Evolutionary conservation across 2,797 vertebrate genomes (phyloP), one percentile per base, ranked within the genome.

Genomic region (Hydrolagus colliei): DNA sequence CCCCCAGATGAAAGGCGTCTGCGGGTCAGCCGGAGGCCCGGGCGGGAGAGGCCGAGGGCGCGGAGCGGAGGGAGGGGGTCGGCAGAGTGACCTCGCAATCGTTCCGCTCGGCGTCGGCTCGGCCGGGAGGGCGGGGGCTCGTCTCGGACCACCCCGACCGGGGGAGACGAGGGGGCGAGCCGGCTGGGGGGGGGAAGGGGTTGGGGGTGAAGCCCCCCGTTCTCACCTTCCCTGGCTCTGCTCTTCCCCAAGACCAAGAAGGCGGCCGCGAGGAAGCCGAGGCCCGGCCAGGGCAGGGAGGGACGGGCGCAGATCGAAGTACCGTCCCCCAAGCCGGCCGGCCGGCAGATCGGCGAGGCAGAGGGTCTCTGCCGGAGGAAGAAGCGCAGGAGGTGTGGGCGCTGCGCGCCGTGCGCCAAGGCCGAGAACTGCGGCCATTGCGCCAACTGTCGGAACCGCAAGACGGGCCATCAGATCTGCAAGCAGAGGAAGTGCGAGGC

Each of bases 381-480:
- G 89, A 95, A 95, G 88, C 93, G 97, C 86, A 96, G 93, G 87
- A 93, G 96, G 82, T 97, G 97, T 1, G 94, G 96, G 0, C 59
- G 87, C 14, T 98, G 97, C 65, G 86, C 86, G 35, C 96, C 96
- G 5, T 97, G 97, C 87, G 91, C 94, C 75, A 91, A 92, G 73
- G 93, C 90, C 74, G 93, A 94, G 68, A 97, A 97, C 90, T 97
- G 97, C 0, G 94, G 96, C 8, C 88, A 89, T 41, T 98, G 97
- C 59, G 89, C 89, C 86, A 96, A 94, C 93, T 98, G 97, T 86
- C 86, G 94, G 86, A 97, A 97, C 89, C 95, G 96, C 85, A 95
- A 93, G 88, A 96, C 94, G 0, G 92, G 95, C 62, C 96, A 98
- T 88, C 96, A 97, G 91, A 96, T 97, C 90, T 98, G 97, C 92